A percentile compares a stretch with the other conserved stretches of the same genome.
phyloP scores from a whole-genome alignment of 2,113 vertebrate genomes.

The Acrocephalus arundinaceus region DNA sequence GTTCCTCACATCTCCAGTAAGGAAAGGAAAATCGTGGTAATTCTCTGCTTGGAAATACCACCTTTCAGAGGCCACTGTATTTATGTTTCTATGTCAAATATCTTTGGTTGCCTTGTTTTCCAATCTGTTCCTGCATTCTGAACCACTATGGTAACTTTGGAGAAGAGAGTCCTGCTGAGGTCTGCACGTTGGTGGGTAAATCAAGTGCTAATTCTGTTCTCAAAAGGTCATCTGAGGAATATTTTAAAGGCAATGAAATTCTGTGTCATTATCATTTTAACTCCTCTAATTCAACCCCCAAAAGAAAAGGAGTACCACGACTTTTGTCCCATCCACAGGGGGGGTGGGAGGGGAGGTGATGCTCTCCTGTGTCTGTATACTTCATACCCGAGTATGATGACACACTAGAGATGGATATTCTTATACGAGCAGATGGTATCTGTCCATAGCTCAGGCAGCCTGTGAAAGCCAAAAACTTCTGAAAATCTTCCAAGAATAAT shows the following conservation, averaged over 20 bases:
- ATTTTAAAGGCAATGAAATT: background rate
- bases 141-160: background rate
- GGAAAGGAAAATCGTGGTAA: background rate
- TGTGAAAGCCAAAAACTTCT: slow-evolving; percentile 40
- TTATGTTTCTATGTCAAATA: background rate
- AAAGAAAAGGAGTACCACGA: background rate
- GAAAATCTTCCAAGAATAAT: slow-evolving; percentile 56
- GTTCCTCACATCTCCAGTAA: background rate
- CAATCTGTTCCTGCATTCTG: background rate
- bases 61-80: background rate
- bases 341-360: background rate
- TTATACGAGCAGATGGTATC: background rate
- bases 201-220: background rate
- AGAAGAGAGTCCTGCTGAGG: background rate
- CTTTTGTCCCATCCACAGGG: background rate
- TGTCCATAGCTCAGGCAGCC: slow-evolving; percentile 16
- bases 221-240: background rate
- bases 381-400: background rate
- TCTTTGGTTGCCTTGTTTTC: background rate
- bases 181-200: background rate
- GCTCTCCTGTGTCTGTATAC: background rate
- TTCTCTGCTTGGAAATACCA: background rate
- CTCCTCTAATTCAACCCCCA: background rate
- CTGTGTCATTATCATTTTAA: background rate
- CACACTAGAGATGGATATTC: background rate